Conservation (phyloP, 1,140 invertebrate species). For the Nasonia giraulti region DNA sequence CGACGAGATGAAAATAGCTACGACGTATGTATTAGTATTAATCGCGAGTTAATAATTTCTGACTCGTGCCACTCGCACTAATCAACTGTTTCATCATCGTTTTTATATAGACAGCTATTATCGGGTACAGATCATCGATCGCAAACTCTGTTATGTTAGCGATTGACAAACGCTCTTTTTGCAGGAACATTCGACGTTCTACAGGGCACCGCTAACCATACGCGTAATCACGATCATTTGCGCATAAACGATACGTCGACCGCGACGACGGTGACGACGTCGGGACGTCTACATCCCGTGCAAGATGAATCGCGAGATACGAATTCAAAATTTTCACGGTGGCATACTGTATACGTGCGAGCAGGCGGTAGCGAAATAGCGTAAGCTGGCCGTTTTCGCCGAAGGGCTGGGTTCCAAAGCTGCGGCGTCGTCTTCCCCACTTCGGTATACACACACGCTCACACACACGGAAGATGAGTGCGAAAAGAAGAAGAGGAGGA, state of each 20-base stretch:
- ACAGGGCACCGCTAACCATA: background rate
- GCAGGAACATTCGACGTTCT: too few relatives aligned
- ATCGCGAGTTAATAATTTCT: too few relatives aligned
- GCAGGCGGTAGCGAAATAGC: background rate
- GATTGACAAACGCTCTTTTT: too few relatives aligned
- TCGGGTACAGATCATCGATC: too few relatives aligned
- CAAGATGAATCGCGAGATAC: constrained; percentile 7
- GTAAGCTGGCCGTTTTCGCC: constrained; percentile 16
- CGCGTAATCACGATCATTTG: background rate
- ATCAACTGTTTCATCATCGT: too few relatives aligned
- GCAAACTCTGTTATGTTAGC: too few relatives aligned
- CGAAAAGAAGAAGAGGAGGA: constrained; percentile 22
- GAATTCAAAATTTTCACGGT: constrained; percentile 8
- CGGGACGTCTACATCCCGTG: background rate
- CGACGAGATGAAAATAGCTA: too few relatives aligned
- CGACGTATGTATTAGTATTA: too few relatives aligned
- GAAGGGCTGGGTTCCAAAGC: background rate
- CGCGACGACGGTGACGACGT: background rate
- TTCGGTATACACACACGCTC: background rate
- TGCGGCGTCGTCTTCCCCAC: background rate
- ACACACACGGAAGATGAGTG: background rate
- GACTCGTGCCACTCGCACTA: too few relatives aligned
- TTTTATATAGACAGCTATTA: too few relatives aligned
- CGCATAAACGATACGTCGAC: background rate
- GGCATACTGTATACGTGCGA: background rate